Conservation (phyloP, 2,797 vertebrate genomes). For the Microhierax caerulescens region DNA sequence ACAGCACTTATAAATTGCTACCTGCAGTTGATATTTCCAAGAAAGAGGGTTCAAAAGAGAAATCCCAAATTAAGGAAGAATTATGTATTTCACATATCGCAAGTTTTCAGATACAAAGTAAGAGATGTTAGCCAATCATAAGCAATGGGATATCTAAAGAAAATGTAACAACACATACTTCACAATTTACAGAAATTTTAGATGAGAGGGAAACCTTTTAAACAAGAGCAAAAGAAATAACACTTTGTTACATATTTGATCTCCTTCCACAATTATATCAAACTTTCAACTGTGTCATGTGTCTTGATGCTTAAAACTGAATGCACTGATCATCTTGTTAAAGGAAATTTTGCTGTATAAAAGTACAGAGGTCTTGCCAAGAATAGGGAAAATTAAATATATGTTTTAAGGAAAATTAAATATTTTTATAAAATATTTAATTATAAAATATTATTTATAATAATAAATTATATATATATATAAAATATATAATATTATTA, state of each 20-base stretch:
- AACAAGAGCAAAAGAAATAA: not conserved
- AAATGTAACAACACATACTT: not conserved
- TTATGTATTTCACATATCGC: not conserved
- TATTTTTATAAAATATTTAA: too few species aligned
- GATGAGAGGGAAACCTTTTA: not conserved
- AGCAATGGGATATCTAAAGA: not conserved
- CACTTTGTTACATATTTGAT: not conserved
- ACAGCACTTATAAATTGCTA: not conserved
- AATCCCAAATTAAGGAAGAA: not conserved
- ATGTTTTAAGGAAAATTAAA: not conserved
- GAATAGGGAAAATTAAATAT: not conserved
- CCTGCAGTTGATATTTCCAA: not conserved
- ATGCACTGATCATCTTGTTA: not conserved
- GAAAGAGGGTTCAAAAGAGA: not conserved
- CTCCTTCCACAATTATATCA: not conserved
- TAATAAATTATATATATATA: too few species aligned
- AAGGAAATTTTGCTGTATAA: not conserved
- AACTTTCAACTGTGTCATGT: not conserved
- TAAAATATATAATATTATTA: too few species aligned
- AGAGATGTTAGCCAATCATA: not conserved
- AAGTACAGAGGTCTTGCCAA: not conserved
- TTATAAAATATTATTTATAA: too few species aligned
- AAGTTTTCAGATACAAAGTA: not conserved
- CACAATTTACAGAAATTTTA: not conserved
- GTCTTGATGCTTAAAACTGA: not conserved